Base-by-base conservation (phyloP, 2,113 vertebrate species). In the Thamnophis sirtalis region DNA sequence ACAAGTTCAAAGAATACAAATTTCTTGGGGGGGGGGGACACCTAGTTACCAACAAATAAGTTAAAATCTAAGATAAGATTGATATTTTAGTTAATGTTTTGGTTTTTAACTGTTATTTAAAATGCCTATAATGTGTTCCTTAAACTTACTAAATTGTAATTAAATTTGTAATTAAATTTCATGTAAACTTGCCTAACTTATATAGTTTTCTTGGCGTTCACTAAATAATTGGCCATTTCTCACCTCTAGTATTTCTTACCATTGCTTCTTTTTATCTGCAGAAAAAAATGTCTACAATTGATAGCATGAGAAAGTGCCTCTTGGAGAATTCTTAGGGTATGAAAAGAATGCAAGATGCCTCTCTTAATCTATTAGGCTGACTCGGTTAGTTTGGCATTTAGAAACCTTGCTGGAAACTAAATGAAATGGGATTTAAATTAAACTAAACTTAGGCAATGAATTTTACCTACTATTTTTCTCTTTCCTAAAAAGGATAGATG, bases 1-100 rank as follows among this genome's bases (percentile, higher is more conserved):
- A 48, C 11, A n/a, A 54, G 86, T 17, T 54, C 22, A 49, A 55
- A 21, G 28, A 17, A 22, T 4, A 13, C n/a, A 56, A 3, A 9
- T 60, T 38, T 4, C 3, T 43, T 43, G 43, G 43, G 3, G 13
- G 3, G 13, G 3, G 13, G 3, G 1, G 13, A 0, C 4, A 17
- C 11, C 53, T 54, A 54, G 87, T 38, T 33, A 87, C 5, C n/a
- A 54, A 53, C 17, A 8, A 38, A 21, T 80, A 43, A 80, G 17
- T 43, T 80, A 80, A 80, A 17, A 21, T 80, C 33, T 80, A 80
- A 21, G 17, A 43, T 38, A 80, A 80, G n/a, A 43, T 38, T 21
- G 73, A 80, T 43, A 43, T 21, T 80, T 54, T 33, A 89, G n/a
- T 43, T 48, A 51, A 51, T 19, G 17, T 33, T 63, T 48, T 28